Base-by-base conservation (phyloP, 2,888 invertebrate species). In the Polydrusus cervinus region DNA sequence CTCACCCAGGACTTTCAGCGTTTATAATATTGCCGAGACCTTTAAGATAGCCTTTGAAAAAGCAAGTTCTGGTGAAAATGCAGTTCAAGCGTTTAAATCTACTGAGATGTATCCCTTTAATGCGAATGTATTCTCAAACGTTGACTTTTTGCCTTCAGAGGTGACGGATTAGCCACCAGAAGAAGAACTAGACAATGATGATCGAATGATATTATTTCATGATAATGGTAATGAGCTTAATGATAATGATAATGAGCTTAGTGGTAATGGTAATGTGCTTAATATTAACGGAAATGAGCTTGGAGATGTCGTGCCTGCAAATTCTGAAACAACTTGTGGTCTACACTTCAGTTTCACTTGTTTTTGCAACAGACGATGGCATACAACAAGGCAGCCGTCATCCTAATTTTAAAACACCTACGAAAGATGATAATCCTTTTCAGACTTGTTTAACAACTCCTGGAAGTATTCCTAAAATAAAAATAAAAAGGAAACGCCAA, bases 21-120 rank as follows among this genome's bases (percentile, higher is more conserved):
- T 62, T 38, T 74, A 74, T 43, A 69, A 43, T 69, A 53, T 62
- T 74, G 74, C 69, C 13, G 69, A 43, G 14, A 62, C 74, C 34
- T 74, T 74, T 20, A 74, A 64, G 64, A 40, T 74, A 14, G 69
- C 64, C 49, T 69, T 64, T 60, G 60, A 69, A 43, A 69, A 74
- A 74, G 69, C 74, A 9, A 49, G 74, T 14, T 69, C 62, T 40
- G 53, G 62, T 69, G 69, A 79, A 84, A 25, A 80, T 86, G 47
- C 71, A 71, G 67, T 43, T 72, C 20, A 71, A 16, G 18, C 49
- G 45, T 67, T 71, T 25, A 70, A 66, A 40, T 34, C 64, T 34
- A 74, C 69, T 30, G 64, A 53, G 14, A 69, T 69, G 49, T 25
- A 25, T 69, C 40, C 60, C 13, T 69, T 69, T 25, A 38, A 69